Evolutionary conservation across 2,888 invertebrate species (phyloP).

Genomic region (Megastigmus dorsalis): DNA sequence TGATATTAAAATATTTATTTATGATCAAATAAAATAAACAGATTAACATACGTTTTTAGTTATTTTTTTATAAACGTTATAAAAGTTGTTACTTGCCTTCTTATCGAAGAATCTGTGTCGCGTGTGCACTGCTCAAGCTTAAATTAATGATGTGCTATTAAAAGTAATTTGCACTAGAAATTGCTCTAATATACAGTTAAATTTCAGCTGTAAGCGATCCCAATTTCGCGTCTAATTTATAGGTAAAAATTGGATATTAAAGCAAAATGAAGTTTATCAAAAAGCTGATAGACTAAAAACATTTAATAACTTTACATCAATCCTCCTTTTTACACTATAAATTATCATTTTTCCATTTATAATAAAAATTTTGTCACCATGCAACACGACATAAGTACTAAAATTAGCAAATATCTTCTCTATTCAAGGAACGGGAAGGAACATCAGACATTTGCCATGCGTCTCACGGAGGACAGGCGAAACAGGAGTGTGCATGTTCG

Average conservation of each 20-base stretch:
- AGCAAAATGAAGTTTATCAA: no score
- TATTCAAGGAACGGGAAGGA: slow-evolving; percentile 86
- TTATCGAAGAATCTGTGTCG: background rate
- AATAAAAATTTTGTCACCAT: background rate
- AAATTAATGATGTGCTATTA: background rate
- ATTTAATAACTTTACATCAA: background rate
- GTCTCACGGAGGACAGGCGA: slow-evolving; percentile 86
- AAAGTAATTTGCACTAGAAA: background rate
- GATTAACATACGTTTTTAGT: no score
- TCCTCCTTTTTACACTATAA: background rate
- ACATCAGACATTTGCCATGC: slow-evolving; percentile 92
- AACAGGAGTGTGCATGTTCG: slow-evolving; percentile 94
- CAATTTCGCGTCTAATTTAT: background rate
- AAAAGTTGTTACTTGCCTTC: no score
- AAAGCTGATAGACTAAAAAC: background rate
- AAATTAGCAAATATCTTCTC: no score
- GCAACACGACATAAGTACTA: no score
- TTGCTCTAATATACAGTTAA: background rate
- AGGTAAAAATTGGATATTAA: no score
- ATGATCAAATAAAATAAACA: no score
- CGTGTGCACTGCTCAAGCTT: background rate
- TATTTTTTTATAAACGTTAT: no score
- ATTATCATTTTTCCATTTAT: background rate
- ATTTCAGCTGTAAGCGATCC: background rate
- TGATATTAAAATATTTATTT: no score